A percentile compares a stretch with the other conserved stretches of the same genome.
Conservation (phyloP, 2,113 vertebrate species). For the Elephantulus edwardii region DNA sequence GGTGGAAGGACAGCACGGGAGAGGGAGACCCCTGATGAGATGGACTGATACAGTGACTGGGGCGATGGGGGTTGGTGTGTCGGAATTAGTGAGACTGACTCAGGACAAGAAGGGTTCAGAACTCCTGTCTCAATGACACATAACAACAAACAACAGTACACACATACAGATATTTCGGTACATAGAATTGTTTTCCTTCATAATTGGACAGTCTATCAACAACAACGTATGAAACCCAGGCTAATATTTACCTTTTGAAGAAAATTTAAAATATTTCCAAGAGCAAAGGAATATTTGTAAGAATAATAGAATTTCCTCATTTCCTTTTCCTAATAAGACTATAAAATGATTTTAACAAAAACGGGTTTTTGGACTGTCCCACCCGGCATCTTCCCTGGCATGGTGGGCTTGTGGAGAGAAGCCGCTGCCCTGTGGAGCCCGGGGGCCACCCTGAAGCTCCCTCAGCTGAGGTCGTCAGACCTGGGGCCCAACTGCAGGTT, state of each 20-base stretch:
- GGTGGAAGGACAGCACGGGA: too few relatives aligned
- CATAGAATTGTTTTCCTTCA: neutral
- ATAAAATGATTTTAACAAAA: neutral
- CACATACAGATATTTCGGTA: neutral
- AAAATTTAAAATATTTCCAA: neutral
- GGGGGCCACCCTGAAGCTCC: too few relatives aligned
- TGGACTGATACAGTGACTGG: too few relatives aligned
- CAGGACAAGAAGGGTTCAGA: too few relatives aligned
- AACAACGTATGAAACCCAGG: neutral
- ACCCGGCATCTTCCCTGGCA: neutral
- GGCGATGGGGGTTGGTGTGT: too few relatives aligned
- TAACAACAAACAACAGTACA: too few relatives aligned
- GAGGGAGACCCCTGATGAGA: too few relatives aligned
- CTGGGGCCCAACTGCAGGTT: rapidly evolving
- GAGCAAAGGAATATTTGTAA: neutral
- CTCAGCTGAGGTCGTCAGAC: rapidly evolving
- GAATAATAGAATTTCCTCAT: neutral
- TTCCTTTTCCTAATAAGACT: neutral
- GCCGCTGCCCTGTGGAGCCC: too few relatives aligned
- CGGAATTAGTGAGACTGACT: too few relatives aligned
- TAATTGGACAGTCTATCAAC: neutral
- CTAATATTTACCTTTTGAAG: neutral
- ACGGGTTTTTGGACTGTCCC: neutral
- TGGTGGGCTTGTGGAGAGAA: too few relatives aligned
- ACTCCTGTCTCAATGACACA: too few relatives aligned